These are phyloP conservation scores for Montipora cactus DNA, from an alignment of 64 coral and sea anemone genomes.

Conservation along the genomic window DNA sequence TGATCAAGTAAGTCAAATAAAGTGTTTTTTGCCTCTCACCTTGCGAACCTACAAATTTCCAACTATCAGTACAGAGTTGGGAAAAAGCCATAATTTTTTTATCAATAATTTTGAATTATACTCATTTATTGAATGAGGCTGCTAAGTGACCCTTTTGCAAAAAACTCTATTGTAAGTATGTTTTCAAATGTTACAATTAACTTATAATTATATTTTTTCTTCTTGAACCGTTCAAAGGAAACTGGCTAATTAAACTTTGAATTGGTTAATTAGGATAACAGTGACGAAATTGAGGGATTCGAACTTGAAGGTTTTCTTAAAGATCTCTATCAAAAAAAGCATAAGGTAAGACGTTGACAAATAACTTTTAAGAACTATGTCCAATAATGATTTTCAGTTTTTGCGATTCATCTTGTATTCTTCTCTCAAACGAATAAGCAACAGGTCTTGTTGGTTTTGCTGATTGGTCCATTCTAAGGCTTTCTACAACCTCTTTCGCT, in stretches of 20 bases:
- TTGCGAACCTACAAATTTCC: not conserved
- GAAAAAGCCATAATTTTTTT: too few species aligned
- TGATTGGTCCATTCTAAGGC: too few species aligned
- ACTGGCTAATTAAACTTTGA: not conserved
- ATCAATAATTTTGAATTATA: too few species aligned
- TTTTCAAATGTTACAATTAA: too few species aligned
- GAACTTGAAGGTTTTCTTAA: constrained; percentile 41
- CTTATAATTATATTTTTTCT: too few species aligned
- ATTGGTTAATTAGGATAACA: constrained; percentile 11
- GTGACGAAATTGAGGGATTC: constrained; percentile 26
- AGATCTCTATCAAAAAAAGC: constrained; percentile 31
- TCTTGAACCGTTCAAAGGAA: not conserved
- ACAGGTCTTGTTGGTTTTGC: too few species aligned
- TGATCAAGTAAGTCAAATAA: constrained; percentile 30
- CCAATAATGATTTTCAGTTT: not conserved
- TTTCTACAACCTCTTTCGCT: too few species aligned
- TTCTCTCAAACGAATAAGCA: not conserved
- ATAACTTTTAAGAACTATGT: not conserved
- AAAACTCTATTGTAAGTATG: too few species aligned
- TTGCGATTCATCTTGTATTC: not conserved
- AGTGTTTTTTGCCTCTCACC: not conserved
- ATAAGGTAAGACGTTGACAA: not conserved
- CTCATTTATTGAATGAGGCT: too few species aligned
- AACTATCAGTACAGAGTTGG: not conserved
- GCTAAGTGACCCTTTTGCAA: too few species aligned